Percentiles rank a stretch among this genome's conserved stretches.
These are phyloP conservation scores for Eurosta solidaginis DNA, from an alignment of 1,140 invertebrate species.

Conservation along the genomic window DNA sequence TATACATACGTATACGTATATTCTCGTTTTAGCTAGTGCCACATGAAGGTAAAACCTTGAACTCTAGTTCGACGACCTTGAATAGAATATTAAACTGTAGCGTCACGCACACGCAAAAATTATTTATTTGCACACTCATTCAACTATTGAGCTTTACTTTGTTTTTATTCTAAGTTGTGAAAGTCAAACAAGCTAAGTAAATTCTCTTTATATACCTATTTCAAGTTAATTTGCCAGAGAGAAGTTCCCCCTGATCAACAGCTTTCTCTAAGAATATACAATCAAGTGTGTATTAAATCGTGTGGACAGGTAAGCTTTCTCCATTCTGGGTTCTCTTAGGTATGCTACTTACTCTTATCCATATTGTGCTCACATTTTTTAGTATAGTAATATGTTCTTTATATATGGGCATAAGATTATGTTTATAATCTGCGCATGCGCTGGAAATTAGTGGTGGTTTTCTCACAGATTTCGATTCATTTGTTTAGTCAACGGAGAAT, in stretches of 20 bases:
- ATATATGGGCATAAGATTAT: background rate
- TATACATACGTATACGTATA: background rate
- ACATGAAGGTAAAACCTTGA: conserved; percentile 46
- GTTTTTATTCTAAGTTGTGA: background rate
- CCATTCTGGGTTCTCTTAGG: background rate
- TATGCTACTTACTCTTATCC: background rate
- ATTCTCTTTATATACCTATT: background rate
- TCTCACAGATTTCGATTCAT: background rate
- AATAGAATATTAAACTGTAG: conserved; percentile 36
- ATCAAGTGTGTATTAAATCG: no score
- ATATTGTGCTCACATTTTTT: background rate
- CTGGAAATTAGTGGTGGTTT: background rate
- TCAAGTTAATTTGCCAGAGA: no score
- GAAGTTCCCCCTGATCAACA: no score
- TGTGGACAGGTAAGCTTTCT: background rate
- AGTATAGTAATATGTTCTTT: background rate
- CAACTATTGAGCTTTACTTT: background rate
- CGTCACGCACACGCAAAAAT: conserved; percentile 2
- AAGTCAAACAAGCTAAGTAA: background rate
- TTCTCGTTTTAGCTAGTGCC: background rate
- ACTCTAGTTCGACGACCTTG: conserved; percentile 72
- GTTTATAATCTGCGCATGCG: background rate
- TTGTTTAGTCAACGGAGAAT: background rate
- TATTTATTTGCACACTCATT: background rate
- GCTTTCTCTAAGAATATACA: background rate